phyloP scores from a whole-genome alignment of 2,797 vertebrate species.

The Ciconia nigra region DNA sequence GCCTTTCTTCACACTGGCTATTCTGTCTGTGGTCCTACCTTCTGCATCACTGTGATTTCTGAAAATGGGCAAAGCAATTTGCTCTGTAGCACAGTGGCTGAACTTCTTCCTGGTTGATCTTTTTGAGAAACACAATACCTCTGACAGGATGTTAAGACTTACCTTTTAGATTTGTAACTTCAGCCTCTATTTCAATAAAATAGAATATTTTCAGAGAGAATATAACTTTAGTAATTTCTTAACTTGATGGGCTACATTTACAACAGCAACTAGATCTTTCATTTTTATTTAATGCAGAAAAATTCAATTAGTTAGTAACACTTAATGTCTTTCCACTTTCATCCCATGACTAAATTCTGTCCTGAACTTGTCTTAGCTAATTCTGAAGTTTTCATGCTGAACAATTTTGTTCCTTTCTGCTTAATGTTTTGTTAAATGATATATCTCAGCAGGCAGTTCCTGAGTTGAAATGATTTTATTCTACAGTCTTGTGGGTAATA shows the following conservation, averaged over 20 bases:
- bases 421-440: conserved; percentile 47
- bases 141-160: not conserved
- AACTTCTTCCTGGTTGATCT: not conserved
- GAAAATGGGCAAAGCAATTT: not conserved
- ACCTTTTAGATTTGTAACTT: not conserved
- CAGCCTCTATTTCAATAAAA: not conserved
- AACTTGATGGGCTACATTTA: not conserved
- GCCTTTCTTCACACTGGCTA: not conserved
- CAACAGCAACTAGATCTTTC: not conserved
- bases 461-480: not conserved
- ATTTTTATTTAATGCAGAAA: conserved; percentile 16
- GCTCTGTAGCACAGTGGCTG: not conserved
- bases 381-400: conserved; percentile 37
- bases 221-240: not conserved
- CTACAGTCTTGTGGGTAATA: not conserved
- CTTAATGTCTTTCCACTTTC: not conserved
- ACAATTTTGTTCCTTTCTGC: not conserved
- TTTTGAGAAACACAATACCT: not conserved
- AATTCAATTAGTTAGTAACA: conserved; percentile 17
- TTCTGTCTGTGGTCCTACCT: not conserved
- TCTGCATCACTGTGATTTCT: not conserved
- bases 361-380: not conserved
- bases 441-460: conserved; percentile 25
- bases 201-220: not conserved
- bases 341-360: not conserved